Evolutionary conservation across 2,113 vertebrate species (phyloP).

Genomic region (Peucedramus taeniatus): DNA sequence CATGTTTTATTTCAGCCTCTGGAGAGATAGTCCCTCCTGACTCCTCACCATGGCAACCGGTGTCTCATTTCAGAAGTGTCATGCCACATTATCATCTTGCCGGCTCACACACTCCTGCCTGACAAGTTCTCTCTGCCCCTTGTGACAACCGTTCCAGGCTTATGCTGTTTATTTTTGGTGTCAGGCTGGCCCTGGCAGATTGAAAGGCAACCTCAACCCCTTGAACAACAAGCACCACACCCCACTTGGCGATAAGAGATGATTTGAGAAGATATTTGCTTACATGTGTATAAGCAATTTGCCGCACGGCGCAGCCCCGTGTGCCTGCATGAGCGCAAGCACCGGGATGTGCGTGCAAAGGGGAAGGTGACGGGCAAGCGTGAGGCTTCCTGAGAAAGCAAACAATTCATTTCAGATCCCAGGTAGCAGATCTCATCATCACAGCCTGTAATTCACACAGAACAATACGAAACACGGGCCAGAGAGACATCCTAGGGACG

Average conservation of each 20-base stretch:
- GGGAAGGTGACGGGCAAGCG: background rate
- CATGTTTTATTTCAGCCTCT: conserved; percentile 98
- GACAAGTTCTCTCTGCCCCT: conserved; percentile 93
- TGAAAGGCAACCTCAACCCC: conserved; percentile 80
- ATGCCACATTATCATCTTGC: conserved; percentile 97
- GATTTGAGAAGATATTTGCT: conserved; percentile 91
- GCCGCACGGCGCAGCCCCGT: conserved; percentile 63
- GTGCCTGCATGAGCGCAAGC: conserved; percentile 8
- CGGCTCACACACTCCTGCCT: conserved; percentile 89
- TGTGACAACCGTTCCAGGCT: conserved; percentile 81
- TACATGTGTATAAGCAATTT: conserved; percentile 88
- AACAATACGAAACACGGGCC: conserved; percentile 49
- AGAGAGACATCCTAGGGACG: background rate
- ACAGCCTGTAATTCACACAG: conserved; percentile 64
- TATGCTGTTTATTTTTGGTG: conserved; percentile 83
- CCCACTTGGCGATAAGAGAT: conserved; percentile 88
- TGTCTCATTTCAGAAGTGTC: conserved; percentile 99
- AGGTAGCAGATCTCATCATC: conserved; percentile 70
- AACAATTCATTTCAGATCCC: conserved; percentile 47
- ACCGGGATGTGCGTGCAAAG: conserved; percentile 16
- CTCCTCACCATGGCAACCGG: conserved; percentile 95
- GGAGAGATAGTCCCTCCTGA: conserved; percentile 90
- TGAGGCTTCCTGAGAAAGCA: background rate
- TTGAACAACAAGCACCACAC: conserved; percentile 78
- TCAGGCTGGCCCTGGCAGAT: conserved; percentile 73